Conservation (phyloP, 2,888 invertebrate species). For the Enoplolaimus lenunculus region DNA sequence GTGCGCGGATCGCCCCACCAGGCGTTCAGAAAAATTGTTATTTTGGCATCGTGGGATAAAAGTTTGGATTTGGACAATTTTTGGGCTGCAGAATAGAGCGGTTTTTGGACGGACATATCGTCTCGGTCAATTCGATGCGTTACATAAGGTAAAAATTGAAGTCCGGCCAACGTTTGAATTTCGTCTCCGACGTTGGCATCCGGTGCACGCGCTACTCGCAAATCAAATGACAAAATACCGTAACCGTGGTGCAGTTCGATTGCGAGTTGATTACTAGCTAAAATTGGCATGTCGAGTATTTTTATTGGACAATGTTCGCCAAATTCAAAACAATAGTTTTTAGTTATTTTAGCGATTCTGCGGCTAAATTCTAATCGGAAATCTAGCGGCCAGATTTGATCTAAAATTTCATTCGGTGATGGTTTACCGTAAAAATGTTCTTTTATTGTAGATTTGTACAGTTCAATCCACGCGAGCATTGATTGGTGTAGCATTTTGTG, state of each 20-base stretch:
- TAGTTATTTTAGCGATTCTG: neutral
- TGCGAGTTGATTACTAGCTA: too few relatives aligned
- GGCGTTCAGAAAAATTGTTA: neutral
- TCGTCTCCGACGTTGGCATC: neutral
- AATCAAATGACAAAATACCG: neutral
- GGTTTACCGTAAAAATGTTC: too few relatives aligned
- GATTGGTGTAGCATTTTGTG: neutral
- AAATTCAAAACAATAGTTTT: neutral
- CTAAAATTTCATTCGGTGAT: neutral
- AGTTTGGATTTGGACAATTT: too few relatives aligned
- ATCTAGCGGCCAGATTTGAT: neutral
- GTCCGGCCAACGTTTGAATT: neutral
- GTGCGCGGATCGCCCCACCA: neutral
- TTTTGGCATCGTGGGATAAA: too few relatives aligned
- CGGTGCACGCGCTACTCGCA: neutral
- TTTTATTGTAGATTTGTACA: neutral
- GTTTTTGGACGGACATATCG: neutral
- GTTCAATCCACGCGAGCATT: neutral
- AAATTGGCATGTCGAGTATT: too few relatives aligned
- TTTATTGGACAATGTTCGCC: too few relatives aligned
- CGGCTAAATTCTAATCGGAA: neutral
- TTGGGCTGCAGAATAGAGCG: neutral
- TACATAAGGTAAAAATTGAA: neutral
- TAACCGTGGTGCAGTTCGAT: neutral
- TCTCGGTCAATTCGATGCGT: neutral